A percentile compares a stretch with the other conserved stretches of the same genome.
phyloP scores from a whole-genome alignment of 2,797 vertebrate genomes.

The Coccyzus lansbergi region DNA sequence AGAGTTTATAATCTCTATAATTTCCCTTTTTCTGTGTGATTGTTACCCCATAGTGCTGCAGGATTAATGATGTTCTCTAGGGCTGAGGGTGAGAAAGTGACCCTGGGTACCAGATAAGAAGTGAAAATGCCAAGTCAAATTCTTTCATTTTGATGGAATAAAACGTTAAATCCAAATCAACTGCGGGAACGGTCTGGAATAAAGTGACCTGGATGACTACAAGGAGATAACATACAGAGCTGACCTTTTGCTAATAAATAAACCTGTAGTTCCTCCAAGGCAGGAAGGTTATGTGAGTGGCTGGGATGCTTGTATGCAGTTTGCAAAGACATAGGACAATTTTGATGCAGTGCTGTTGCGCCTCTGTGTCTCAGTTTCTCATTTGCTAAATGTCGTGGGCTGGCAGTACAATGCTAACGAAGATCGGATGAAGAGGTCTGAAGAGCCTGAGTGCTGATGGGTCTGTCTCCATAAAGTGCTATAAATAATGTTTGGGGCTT shows the following conservation, averaged over 20 bases:
- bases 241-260: background rate
- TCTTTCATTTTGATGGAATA: background rate
- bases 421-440: slow-evolving; percentile 47
- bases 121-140: background rate
- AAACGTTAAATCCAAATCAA: background rate
- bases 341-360: background rate
- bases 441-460: slow-evolving; percentile 40
- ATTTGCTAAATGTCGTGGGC: background rate
- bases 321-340: background rate
- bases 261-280: background rate
- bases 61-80: background rate
- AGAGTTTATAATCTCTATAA: background rate
- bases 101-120: background rate
- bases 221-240: background rate
- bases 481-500: slow-evolving; percentile 53
- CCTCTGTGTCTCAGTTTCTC: background rate
- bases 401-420: slow-evolving; percentile 5
- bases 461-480: slow-evolving; percentile 44
- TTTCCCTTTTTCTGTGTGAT: background rate
- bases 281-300: accelerated
- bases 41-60: accelerated
- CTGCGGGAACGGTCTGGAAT: accelerated
- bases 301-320: background rate
- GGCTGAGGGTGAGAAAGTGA: background rate
- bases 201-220: background rate